Base-by-base conservation (phyloP, 2,797 vertebrate genomes). In the Otolemur crassicaudatus region DNA sequence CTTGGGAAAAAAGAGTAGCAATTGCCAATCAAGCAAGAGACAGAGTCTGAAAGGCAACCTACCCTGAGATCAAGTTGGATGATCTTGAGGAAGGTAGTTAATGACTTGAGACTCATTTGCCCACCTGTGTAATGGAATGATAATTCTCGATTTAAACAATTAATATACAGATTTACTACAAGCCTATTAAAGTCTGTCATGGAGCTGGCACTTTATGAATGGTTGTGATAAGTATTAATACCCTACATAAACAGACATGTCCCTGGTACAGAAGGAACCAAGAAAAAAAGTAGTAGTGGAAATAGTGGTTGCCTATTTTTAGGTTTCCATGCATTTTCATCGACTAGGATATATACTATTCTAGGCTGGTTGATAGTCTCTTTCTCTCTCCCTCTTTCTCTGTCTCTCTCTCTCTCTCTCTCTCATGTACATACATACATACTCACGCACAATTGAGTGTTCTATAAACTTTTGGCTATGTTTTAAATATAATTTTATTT, bases 401-500 rank as follows among this genome's bases (percentile, higher is more conserved):
- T 17, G 34, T 60, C 37, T 49, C 3, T 27, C 23, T 16, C 16
- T 60, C 37, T 49, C 3, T 27, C 23, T 16, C 16, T 25, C n/a
- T 56, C 19, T 82, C 46, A 20, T 53, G 46, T 46, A 63, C 14
- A 37, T 25, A 76, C 4, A 75, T 27, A 77, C 27, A 61, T 4
- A 22, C 31, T 27, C 29, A 73, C 17, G 49, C 6, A 56, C 20
- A 90, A 86, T 86, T 73, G 79, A 88, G 49, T 81, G 83, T 90
- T 95, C 61, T 69, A 27, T 87, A 37, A 80, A 69, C 76, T 86
- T 91, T 43, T 76, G 75, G 86, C 76, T 81, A 17, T 63, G 29
- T 93, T 90, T 95, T 94, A 95, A 90, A 88, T 91, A 61, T 91
- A 83, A 97, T 90, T 97, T 61, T 43, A 95, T 90, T 89, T 91